Percentiles rank a stretch among this genome's conserved stretches.
phyloP scores from a whole-genome alignment of 2,113 vertebrate species.

The Electrona antarctica region DNA sequence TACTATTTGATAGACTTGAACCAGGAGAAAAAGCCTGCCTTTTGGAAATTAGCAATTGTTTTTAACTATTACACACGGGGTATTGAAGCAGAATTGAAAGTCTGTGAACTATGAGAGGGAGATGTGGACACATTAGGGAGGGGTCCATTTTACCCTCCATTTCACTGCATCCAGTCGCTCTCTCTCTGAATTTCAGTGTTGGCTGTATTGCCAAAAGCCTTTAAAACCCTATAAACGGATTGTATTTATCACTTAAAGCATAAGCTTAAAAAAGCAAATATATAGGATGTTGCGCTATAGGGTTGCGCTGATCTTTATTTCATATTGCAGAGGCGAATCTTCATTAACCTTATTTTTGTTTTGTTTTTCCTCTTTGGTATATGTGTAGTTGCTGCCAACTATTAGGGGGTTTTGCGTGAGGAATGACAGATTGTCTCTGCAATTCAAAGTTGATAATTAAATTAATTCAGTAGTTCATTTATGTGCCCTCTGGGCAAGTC shows the following conservation, averaged over 20 bases:
- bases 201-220: conserved; percentile 76
- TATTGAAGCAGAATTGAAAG: conserved; percentile 54
- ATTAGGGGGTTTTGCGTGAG: conserved; percentile 8
- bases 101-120: conserved; percentile 36
- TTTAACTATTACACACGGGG: conserved; percentile 46
- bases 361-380: conserved; percentile 26
- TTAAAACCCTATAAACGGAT: conserved; percentile 59
- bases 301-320: conserved; percentile 50
- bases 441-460: not conserved
- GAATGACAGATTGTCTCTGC: not conserved
- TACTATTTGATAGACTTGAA: conserved; percentile 76
- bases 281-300: conserved; percentile 15
- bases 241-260: conserved; percentile 64
- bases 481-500: no score
- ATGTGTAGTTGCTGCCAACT: conserved; percentile 36
- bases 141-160: conserved; percentile 50
- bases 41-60: conserved; percentile 46
- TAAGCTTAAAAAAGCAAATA: conserved; percentile 51
- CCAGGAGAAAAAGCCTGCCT: conserved; percentile 73
- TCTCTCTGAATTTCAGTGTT: conserved; percentile 56
- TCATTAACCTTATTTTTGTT: conserved; percentile 46
- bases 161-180: conserved; percentile 57
- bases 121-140: conserved; percentile 37
- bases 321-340: conserved; percentile 58
- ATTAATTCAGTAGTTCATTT: not conserved